These are phyloP conservation scores for Dryas iulia DNA, from an alignment of 1,140 invertebrate species.

Conservation along the genomic window DNA sequence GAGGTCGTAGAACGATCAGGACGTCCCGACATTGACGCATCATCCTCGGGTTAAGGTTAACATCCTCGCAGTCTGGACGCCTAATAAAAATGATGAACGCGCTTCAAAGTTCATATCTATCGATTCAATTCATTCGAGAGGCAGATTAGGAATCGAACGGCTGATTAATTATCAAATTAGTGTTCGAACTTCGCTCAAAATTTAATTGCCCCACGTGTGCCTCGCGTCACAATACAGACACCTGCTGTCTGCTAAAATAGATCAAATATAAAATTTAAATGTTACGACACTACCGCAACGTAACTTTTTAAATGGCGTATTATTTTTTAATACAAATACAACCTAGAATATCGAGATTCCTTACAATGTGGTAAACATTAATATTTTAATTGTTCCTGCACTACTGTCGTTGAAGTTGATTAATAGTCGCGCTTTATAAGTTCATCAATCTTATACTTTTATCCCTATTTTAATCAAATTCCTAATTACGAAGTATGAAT, in stretches of 20 bases:
- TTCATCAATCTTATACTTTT: background rate
- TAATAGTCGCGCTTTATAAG: slow-evolving; percentile 1
- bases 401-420: background rate
- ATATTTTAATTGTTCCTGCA: slow-evolving; percentile 11
- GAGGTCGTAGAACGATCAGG: slow-evolving; percentile 64
- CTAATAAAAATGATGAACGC: slow-evolving; percentile 49
- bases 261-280: slow-evolving; percentile 10
- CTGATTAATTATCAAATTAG: background rate
- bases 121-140: slow-evolving; percentile 21
- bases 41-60: slow-evolving; percentile 58
- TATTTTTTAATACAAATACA: slow-evolving; percentile 3
- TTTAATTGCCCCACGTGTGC: background rate
- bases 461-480: slow-evolving; percentile 13
- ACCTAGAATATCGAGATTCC: slow-evolving; percentile 19
- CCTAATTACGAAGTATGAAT: slow-evolving; percentile 27
- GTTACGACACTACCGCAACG: slow-evolving; percentile 4
- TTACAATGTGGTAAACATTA: slow-evolving; percentile 17
- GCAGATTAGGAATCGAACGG: slow-evolving; percentile 26
- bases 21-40: slow-evolving; percentile 68
- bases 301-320: slow-evolving; percentile 20
- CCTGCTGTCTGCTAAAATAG: background rate
- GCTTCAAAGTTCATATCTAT: slow-evolving; percentile 35
- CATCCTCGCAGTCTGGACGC: slow-evolving; percentile 48
- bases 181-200: background rate
- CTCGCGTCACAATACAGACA: background rate